Percentiles rank a stretch among this genome's conserved stretches.
phyloP scores from a whole-genome alignment of 2,113 vertebrate genomes.

The Neopipo cinnamomea region DNA sequence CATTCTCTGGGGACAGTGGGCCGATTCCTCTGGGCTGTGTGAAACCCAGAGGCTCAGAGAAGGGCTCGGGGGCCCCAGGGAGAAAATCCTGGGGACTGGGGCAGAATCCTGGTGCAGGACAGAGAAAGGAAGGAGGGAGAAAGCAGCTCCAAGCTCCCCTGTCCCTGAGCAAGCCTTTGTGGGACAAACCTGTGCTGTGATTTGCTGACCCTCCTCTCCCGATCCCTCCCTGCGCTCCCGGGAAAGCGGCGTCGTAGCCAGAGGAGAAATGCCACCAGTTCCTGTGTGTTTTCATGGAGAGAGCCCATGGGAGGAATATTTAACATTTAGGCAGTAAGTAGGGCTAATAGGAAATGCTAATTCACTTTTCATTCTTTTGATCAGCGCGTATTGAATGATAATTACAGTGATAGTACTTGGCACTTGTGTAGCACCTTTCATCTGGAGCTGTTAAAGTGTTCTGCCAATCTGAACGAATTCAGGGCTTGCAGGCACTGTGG shows the following conservation, averaged over 20 bases:
- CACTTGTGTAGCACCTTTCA: slow-evolving; percentile 60
- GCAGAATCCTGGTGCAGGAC: not conserved
- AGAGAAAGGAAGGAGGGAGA: not conserved
- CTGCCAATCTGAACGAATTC: slow-evolving; percentile 15
- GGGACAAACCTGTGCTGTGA: not conserved
- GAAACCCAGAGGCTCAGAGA: not conserved
- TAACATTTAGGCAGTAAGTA: slow-evolving; percentile 38
- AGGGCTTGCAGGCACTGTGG: not conserved
- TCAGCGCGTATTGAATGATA: slow-evolving; percentile 59
- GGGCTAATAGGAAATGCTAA: slow-evolving; percentile 67
- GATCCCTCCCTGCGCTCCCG: not conserved
- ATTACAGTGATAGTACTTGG: slow-evolving; percentile 55
- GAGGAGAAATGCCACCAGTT: slow-evolving; percentile 10
- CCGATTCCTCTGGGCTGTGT: not conserved
- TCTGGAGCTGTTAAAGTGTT: slow-evolving; percentile 19
- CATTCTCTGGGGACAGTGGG: not conserved
- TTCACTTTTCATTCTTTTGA: slow-evolving; percentile 66
- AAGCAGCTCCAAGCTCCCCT: not conserved
- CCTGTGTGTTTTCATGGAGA: slow-evolving; percentile 5
- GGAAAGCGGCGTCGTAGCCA: not conserved
- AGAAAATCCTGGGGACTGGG: not conserved
- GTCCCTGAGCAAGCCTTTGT: not conserved
- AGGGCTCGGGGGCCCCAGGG: not conserved
- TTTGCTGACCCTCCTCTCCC: not conserved
- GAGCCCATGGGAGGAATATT: slow-evolving; percentile 42